Evolutionary conservation across 2,888 invertebrate genomes (phyloP).

Genomic region (Achlya flavicornis): DNA sequence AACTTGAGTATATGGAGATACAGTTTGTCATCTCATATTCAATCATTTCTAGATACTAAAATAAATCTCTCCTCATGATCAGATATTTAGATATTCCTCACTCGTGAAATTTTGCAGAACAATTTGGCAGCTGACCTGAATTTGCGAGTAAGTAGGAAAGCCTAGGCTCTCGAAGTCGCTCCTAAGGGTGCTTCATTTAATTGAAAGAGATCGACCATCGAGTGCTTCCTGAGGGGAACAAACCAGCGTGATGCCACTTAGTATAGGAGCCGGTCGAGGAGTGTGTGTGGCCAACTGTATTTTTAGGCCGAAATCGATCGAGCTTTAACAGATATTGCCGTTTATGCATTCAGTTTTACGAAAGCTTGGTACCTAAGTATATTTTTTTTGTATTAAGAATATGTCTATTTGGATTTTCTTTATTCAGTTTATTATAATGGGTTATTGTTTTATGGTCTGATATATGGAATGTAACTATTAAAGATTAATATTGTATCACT

Average conservation of each 20-base stretch:
- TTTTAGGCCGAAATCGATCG: conserved; percentile 14
- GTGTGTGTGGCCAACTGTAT: conserved; percentile 18
- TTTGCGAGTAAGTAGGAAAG: conserved; percentile 44
- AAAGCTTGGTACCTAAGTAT: conserved; percentile 19
- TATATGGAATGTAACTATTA: neutral
- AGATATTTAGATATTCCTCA: too few species aligned
- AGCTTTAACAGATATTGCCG: conserved; percentile 13
- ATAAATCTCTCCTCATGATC: too few species aligned
- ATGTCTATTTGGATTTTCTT: conserved; percentile 9
- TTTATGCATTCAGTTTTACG: neutral
- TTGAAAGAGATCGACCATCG: conserved; percentile 74
- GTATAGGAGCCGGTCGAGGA: conserved; percentile 20
- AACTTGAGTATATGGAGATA: too few species aligned
- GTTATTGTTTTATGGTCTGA: neutral
- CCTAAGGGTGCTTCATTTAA: conserved; percentile 67
- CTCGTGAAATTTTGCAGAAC: conserved; percentile 33
- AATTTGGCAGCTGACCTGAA: conserved; percentile 51
- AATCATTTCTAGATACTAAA: too few species aligned
- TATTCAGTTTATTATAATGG: neutral
- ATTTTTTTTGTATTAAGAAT: conserved; percentile 19
- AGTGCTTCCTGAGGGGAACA: conserved; percentile 56
- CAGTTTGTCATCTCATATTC: too few species aligned
- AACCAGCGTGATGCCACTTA: conserved; percentile 52
- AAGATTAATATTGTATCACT: too few species aligned
- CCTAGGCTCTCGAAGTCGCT: conserved; percentile 42